A percentile compares a stretch with the other conserved stretches of the same genome.
phyloP scores from a whole-genome alignment of 2,797 vertebrate species.

The Danio tinwini region DNA sequence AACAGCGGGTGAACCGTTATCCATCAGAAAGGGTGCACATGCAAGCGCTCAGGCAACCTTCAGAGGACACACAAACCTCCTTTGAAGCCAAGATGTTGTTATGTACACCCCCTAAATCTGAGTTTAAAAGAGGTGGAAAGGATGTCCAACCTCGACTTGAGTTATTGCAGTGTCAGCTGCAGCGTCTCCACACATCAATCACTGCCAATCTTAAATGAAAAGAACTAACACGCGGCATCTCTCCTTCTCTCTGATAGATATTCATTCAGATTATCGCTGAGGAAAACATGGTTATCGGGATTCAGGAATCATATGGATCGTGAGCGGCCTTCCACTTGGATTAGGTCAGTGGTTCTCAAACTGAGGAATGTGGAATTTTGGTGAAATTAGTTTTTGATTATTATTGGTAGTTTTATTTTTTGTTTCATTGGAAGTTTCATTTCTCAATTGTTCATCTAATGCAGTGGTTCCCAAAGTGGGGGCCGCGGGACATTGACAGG shows the following conservation, averaged over 20 bases:
- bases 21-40: conserved; percentile 5
- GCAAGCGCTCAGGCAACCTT: conserved; percentile 26
- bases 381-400: not conserved
- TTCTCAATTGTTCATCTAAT: not conserved
- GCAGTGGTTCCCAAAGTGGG: too few relatives aligned
- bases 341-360: conserved; percentile 8
- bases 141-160: conserved; percentile 67
- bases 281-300: conserved; percentile 60
- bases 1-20: conserved; percentile 22
- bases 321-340: not conserved
- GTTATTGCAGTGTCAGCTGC: conserved; percentile 72
- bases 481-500: too few relatives aligned
- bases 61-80: conserved; percentile 47
- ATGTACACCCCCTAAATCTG: conserved; percentile 62
- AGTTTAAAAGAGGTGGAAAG: conserved; percentile 71
- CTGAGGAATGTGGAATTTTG: not conserved
- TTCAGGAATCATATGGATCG: conserved; percentile 45
- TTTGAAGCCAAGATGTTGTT: conserved; percentile 54
- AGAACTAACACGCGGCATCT: conserved; percentile 68
- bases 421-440: not conserved
- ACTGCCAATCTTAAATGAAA: conserved; percentile 72
- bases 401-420: not conserved
- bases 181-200: conserved; percentile 72
- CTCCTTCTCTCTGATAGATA: conserved; percentile 67
- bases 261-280: conserved; percentile 72